Evolutionary conservation across 2,797 vertebrate species (phyloP), one percentile per base, ranked within the genome.

Genomic region (Iguana delicatissima): DNA sequence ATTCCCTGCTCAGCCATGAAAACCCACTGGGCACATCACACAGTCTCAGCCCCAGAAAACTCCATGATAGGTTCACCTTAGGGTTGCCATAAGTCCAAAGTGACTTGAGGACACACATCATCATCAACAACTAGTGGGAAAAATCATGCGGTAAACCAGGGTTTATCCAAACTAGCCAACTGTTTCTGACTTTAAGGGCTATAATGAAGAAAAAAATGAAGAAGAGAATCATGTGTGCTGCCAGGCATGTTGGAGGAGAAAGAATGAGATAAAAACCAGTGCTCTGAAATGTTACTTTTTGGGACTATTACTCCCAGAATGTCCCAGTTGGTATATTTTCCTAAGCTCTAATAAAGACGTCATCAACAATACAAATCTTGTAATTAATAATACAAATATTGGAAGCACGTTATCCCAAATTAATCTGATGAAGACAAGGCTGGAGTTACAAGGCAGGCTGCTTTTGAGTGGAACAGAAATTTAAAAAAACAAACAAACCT

Each of bases 371-470:
- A 55, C 9, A 55, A 55, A 55, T 55, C 74, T 42, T 20, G 20
- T 13, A 79, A 50, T 50, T 50, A 26, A 26, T 6, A 79, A 50
- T 46, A 79, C 76, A 0, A 4, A 0, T 6, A 81, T 85, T 89
- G 84, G 14, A 18, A 88, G 76, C 0, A n/a, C 26, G 18, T 0
- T 1, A 22, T 32, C 20, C 26, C 55, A 29, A 87, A 26, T 42
- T 46, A 0, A 64, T 73, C 0, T 0, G 26, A 88, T 24, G 4
- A 9, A 89, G 2, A 0, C 0, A 0, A 24, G 2, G 0, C 0
- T 0, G 35, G 18, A 1, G 0, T 0, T 0, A n/a, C n/a, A 5
- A 0, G 32, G 85, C 83, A 8, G 26, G 76, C 57, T 18, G 1
- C 22, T 14, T 3, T 18, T 72, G 89, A 72, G 80, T 6, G 0